phyloP scores from a whole-genome alignment of 2,797 vertebrate species.

The Lemur catta region DNA sequence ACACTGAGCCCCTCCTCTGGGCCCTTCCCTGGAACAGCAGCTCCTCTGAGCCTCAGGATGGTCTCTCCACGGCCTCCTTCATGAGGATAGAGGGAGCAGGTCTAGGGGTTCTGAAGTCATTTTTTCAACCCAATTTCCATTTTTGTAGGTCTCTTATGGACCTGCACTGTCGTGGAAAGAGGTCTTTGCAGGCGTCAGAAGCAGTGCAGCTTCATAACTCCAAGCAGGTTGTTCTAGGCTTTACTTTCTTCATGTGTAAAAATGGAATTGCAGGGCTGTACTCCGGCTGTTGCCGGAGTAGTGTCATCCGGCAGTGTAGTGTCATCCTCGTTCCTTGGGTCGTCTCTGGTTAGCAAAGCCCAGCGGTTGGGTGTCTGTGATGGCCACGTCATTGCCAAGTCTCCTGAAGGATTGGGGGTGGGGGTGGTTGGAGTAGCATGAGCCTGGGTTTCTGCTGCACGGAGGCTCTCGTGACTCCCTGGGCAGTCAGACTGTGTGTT shows the following conservation, averaged over 20 bases:
- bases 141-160: not conserved
- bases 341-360: not conserved
- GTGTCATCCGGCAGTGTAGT: not conserved
- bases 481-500: too few species aligned
- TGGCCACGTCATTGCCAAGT: fast-evolving
- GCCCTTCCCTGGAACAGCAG: not conserved
- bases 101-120: not conserved
- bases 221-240: not conserved
- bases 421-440: not conserved
- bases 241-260: not conserved
- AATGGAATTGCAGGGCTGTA: not conserved
- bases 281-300: not conserved
- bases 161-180: not conserved
- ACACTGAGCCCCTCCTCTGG: not conserved
- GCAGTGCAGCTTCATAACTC: not conserved
- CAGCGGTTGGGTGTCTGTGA: not conserved
- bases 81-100: not conserved
- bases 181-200: not conserved
- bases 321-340: not conserved
- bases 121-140: not conserved
- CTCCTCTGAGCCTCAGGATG: not conserved
- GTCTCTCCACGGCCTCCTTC: not conserved
- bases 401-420: not conserved
- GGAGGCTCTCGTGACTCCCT: not conserved
- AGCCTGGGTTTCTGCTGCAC: not conserved